Conservation (phyloP, 92 coral and sea anemone genomes). For the Parazoanthus swiftii region DNA sequence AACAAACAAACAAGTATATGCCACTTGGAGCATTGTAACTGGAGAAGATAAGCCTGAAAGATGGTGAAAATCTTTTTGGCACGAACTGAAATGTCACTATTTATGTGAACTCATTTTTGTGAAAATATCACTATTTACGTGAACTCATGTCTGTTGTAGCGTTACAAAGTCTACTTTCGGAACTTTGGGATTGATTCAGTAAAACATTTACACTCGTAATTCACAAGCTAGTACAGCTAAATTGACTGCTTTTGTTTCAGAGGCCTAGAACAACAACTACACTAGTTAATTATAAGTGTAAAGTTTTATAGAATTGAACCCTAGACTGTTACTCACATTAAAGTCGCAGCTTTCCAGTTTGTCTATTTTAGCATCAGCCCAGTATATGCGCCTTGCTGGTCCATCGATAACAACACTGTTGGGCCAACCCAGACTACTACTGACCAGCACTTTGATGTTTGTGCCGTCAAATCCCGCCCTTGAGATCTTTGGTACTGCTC, state of each 20-base stretch:
- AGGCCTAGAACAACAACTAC: too few species aligned
- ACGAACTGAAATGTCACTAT: too few species aligned
- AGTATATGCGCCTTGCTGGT: conserved; percentile 57
- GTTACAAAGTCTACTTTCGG: not conserved
- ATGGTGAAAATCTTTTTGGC: too few species aligned
- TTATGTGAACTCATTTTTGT: not conserved
- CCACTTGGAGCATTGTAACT: too few species aligned
- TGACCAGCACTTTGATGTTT: conserved; percentile 50
- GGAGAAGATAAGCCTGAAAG: too few species aligned
- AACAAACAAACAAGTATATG: too few species aligned
- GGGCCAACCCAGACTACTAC: conserved; percentile 79
- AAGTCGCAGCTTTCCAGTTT: conserved; percentile 81
- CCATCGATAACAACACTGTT: conserved; percentile 83
- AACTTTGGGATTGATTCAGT: not conserved
- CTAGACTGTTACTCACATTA: conserved; percentile 37
- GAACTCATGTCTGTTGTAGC: not conserved
- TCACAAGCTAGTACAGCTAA: too few species aligned
- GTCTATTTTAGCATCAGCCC: conserved; percentile 90
- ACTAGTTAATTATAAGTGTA: not conserved
- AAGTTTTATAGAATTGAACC: not conserved
- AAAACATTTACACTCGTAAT: too few species aligned
- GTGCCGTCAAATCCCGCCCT: conserved; percentile 65
- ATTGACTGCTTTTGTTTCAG: too few species aligned
- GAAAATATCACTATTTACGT: too few species aligned
- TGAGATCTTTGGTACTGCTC: conserved; percentile 77